Conservation (phyloP, 2,888 invertebrate genomes). For the Drosophila bunnanda region DNA sequence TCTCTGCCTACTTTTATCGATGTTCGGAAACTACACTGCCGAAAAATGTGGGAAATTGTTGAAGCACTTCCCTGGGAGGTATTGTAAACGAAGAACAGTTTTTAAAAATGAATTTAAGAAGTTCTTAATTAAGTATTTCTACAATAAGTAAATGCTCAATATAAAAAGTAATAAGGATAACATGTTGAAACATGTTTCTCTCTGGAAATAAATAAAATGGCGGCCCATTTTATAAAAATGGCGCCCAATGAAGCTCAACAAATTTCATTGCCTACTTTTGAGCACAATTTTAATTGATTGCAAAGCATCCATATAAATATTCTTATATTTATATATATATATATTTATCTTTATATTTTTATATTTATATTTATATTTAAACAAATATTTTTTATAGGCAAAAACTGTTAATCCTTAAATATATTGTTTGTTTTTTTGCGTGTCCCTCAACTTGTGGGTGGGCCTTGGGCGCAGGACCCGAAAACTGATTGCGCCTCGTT, state of each 20-base stretch:
- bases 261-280: neutral
- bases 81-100: neutral
- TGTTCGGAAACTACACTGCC: neutral
- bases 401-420: too few relatives aligned
- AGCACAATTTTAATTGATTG: neutral
- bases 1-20: conserved; percentile 1
- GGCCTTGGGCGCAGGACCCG: conserved; percentile 9
- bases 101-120: neutral
- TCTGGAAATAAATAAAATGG: neutral
- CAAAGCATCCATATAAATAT: too few relatives aligned
- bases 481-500: conserved; percentile 41
- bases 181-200: neutral
- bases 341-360: too few relatives aligned
- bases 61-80: rapidly evolving
- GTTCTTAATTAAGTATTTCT: neutral
- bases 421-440: neutral
- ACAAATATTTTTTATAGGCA: too few relatives aligned
- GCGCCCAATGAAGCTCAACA: neutral
- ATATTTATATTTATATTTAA: too few relatives aligned
- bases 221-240: neutral
- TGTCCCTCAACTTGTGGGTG: conserved; percentile 15
- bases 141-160: neutral
- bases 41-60: neutral
- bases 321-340: too few relatives aligned
- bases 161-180: neutral